Evolutionary conservation across 2,113 vertebrate species (phyloP).

Genomic region (Cochlearius cochlearius): DNA sequence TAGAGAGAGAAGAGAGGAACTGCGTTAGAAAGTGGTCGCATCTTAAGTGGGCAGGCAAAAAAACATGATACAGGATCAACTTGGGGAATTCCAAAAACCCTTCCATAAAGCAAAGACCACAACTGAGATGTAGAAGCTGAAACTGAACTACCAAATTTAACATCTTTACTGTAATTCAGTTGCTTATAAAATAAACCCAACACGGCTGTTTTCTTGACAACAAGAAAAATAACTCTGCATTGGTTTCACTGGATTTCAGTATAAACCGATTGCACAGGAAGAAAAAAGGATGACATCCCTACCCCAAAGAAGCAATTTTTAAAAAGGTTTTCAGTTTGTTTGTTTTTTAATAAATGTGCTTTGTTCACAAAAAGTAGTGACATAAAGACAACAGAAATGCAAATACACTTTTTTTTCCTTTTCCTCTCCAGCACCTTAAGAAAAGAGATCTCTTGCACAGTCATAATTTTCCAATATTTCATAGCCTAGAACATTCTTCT

Average conservation of each 20-base stretch:
- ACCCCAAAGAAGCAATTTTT: background rate
- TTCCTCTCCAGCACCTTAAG: constrained; percentile 53
- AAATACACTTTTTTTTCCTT: constrained; percentile 60
- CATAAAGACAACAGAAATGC: constrained; percentile 76
- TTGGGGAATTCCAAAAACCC: background rate
- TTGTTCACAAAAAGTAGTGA: constrained; percentile 78
- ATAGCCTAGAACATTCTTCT: constrained; percentile 37
- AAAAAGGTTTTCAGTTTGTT: background rate
- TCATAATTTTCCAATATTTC: constrained; percentile 40
- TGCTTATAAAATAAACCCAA: background rate
- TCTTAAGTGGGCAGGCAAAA: background rate
- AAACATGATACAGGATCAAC: background rate
- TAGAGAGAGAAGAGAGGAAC: background rate
- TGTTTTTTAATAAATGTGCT: constrained; percentile 78
- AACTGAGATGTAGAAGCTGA: background rate
- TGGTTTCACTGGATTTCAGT: background rate
- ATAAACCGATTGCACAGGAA: background rate
- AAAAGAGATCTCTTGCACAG: constrained; percentile 20
- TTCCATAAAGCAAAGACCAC: background rate
- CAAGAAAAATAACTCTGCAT: background rate
- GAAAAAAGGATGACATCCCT: background rate
- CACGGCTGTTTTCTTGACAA: background rate
- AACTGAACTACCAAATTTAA: background rate
- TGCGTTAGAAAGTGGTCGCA: background rate
- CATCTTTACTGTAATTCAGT: background rate